Percentiles rank a stretch among this genome's conserved stretches.
Conservation (phyloP, 2,797 vertebrate species). For the Eospalax fontanierii region DNA sequence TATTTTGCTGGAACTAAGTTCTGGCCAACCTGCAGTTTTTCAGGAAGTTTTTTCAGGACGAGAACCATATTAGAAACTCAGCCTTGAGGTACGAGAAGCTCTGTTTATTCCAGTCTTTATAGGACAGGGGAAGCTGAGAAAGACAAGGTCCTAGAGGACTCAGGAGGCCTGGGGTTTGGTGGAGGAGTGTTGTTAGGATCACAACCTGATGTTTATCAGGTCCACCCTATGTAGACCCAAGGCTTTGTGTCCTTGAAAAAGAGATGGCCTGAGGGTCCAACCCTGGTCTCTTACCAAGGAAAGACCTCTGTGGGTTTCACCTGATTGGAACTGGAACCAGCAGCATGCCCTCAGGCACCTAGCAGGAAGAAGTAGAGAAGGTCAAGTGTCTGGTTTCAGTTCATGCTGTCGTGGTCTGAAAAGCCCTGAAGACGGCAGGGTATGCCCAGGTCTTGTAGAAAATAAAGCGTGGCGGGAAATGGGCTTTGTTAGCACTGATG, state of each 20-base stretch:
- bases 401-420: background rate
- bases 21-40: too few species aligned
- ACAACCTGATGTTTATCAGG: background rate
- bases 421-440: background rate
- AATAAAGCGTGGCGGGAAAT: background rate
- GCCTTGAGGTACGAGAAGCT: background rate
- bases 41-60: background rate
- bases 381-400: background rate
- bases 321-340: background rate
- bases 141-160: background rate
- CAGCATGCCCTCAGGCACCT: too few species aligned
- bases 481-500: background rate
- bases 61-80: background rate
- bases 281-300: background rate
- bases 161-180: background rate
- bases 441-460: background rate
- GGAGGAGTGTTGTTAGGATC: background rate
- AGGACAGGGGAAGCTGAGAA: background rate
- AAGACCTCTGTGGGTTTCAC: background rate
- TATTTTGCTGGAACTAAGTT: background rate
- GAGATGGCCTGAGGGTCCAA: background rate
- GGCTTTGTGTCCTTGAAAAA: background rate
- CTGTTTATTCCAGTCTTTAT: background rate
- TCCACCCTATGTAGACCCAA: background rate
- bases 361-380: background rate